Evolutionary conservation across 2,113 vertebrate species (phyloP).

Genomic region (Synchiropus splendidus): DNA sequence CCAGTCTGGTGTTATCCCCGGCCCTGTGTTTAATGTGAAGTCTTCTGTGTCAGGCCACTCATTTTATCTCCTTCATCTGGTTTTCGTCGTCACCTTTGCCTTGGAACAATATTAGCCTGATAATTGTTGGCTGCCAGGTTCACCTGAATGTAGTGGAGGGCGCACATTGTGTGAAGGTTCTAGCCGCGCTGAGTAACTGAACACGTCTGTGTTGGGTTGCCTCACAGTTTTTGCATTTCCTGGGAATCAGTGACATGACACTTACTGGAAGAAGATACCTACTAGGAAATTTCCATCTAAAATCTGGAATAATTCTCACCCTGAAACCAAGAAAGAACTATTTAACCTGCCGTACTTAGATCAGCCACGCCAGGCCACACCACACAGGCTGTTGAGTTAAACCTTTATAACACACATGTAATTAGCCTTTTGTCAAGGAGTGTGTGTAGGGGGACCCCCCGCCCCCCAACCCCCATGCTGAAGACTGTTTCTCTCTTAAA

Average conservation of each 20-base stretch:
- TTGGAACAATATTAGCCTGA: slow-evolving; percentile 39
- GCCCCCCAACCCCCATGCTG: slow-evolving; percentile 57
- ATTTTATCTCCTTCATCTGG: slow-evolving; percentile 15
- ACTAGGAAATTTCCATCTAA: too few species aligned
- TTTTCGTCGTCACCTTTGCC: slow-evolving; percentile 35
- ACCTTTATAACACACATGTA: slow-evolving; percentile 50
- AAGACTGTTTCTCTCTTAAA: slow-evolving; percentile 37
- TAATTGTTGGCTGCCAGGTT: slow-evolving; percentile 58
- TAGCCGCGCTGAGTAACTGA: slow-evolving; percentile 32
- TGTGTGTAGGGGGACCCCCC: slow-evolving; percentile 62
- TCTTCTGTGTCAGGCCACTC: slow-evolving; percentile 24
- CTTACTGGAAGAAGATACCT: too few species aligned
- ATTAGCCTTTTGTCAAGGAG: slow-evolving; percentile 68
- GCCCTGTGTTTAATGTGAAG: slow-evolving; percentile 25
- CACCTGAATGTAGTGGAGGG: slow-evolving; percentile 13
- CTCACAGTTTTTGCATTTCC: too few species aligned
- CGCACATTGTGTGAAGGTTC: slow-evolving; percentile 1
- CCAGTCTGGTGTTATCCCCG: slow-evolving; percentile 15
- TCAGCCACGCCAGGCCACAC: too few species aligned
- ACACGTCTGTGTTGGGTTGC: too few species aligned
- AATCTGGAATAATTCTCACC: too few species aligned
- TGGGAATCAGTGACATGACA: too few species aligned
- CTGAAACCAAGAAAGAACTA: too few species aligned
- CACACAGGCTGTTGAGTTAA: too few species aligned
- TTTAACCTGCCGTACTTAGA: too few species aligned